phyloP scores from a whole-genome alignment of 2,888 invertebrate species.

The Protula sp. region DNA sequence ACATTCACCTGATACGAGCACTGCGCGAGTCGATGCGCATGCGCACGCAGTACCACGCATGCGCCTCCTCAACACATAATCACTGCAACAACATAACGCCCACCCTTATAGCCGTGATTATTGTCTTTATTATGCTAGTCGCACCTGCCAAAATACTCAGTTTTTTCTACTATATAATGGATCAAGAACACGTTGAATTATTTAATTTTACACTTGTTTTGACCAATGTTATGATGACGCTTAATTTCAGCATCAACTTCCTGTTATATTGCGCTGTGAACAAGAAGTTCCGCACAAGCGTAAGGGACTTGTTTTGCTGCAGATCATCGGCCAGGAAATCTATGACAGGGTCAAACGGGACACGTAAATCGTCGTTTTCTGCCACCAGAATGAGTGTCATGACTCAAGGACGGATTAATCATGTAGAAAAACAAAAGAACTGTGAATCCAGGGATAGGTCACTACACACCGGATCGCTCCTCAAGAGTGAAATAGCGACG shows the following conservation, averaged over 20 bases:
- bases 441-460: too few species aligned
- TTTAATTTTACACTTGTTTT: neutral
- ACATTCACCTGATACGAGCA: conserved; percentile 36
- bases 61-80: conserved; percentile 24
- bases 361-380: too few species aligned
- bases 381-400: too few species aligned
- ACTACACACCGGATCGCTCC: too few species aligned
- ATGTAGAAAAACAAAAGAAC: too few species aligned
- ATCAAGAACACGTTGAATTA: neutral
- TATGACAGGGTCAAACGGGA: too few species aligned
- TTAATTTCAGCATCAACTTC: neutral
- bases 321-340: too few species aligned
- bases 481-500: too few species aligned
- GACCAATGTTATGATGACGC: neutral
- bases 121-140: conserved; percentile 40
- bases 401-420: too few species aligned
- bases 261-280: conserved; percentile 1
- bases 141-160: conserved; percentile 41
- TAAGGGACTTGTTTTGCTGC: too few species aligned
- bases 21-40: conserved; percentile 37
- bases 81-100: conserved; percentile 35
- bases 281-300: neutral
- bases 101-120: conserved; percentile 38
- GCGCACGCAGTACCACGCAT: conserved; percentile 28
- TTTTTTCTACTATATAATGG: conserved; percentile 18